Evolutionary conservation across 2,113 vertebrate species (phyloP).

Genomic region (Trichechus manatus): DNA sequence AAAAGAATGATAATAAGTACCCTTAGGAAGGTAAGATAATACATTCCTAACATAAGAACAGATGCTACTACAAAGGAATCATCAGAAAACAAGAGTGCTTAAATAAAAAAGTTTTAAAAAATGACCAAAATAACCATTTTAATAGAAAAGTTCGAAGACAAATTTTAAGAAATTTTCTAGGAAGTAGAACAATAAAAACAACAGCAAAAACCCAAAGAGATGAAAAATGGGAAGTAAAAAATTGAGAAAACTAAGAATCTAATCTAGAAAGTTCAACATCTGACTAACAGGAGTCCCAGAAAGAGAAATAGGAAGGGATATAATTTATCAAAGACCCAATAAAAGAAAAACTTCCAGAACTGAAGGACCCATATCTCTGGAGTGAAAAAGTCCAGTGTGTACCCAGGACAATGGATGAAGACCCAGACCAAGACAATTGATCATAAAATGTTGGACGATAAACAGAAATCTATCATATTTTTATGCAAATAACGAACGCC

Average conservation of each 20-base stretch:
- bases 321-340: background rate
- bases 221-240: background rate
- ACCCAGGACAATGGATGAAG: background rate
- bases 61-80: constrained; percentile 17
- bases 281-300: background rate
- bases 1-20: background rate
- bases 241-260: background rate
- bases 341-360: background rate
- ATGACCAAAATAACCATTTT: background rate
- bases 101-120: background rate
- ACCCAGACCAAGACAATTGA: background rate
- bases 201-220: background rate
- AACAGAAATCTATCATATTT: background rate
- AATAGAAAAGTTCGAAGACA: background rate
- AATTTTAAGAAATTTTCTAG: background rate
- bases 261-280: background rate
- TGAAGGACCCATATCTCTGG: background rate
- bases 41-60: background rate
- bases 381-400: background rate
- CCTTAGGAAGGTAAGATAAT: background rate
- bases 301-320: background rate
- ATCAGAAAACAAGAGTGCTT: background rate
- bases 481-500: too few species aligned
- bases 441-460: background rate
- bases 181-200: constrained; percentile 2